Conservation (phyloP, 2,888 invertebrate species). For the Sabatieria punctata region DNA sequence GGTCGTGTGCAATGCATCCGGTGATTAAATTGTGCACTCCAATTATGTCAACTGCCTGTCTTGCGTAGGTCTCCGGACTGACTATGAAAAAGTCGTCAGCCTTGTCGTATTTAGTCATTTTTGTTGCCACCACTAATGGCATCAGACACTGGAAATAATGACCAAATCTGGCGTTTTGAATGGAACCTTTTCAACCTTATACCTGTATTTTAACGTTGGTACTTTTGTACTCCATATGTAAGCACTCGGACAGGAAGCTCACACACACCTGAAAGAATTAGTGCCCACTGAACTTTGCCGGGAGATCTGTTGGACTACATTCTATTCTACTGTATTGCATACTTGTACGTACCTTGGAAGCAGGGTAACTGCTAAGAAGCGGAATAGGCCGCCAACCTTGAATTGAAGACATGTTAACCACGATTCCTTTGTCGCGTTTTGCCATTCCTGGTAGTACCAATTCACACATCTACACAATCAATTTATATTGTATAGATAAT, state of each 20-base stretch:
- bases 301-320: too few species aligned
- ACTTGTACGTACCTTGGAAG: not conserved
- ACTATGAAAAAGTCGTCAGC: slow-evolving; percentile 17
- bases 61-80: slow-evolving; percentile 22
- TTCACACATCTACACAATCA: not conserved
- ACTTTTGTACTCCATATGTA: not conserved
- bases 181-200: too few species aligned
- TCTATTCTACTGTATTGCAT: too few species aligned
- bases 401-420: not conserved
- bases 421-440: not conserved
- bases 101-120: slow-evolving; percentile 25
- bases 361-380: not conserved
- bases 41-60: slow-evolving; percentile 21
- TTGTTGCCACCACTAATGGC: slow-evolving; percentile 26
- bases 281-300: too few species aligned
- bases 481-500: too few species aligned
- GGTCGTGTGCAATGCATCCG: slow-evolving; percentile 27
- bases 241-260: not conserved
- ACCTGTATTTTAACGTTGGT: too few species aligned
- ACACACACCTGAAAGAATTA: not conserved
- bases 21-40: slow-evolving; percentile 20
- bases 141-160: slow-evolving; percentile 20
- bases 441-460: not conserved
- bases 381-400: not conserved
- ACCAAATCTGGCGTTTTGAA: too few species aligned